phyloP scores from a whole-genome alignment of 2,888 invertebrate species.

The Anthoptus insignis region DNA sequence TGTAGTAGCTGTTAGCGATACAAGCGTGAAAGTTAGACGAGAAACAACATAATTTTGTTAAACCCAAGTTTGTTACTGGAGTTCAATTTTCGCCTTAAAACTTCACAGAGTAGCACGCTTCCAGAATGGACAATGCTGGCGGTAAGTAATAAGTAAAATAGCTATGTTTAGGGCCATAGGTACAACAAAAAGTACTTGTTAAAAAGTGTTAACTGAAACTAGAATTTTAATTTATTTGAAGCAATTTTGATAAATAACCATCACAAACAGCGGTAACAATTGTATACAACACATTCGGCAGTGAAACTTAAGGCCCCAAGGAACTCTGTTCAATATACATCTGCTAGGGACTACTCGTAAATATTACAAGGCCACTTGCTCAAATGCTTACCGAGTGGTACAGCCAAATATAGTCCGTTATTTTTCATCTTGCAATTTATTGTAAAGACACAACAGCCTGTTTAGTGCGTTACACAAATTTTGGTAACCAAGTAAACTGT shows the following conservation, averaged over 20 bases:
- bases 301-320: neutral
- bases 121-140: conserved; percentile 5
- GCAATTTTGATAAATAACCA: neutral
- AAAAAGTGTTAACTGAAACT: neutral
- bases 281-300: neutral
- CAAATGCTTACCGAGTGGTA: too few relatives aligned
- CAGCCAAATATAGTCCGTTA: too few relatives aligned
- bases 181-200: too few relatives aligned
- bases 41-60: neutral
- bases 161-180: too few relatives aligned
- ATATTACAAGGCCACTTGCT: conserved; percentile 2
- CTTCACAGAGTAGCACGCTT: neutral
- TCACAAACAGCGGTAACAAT: neutral
- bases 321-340: neutral
- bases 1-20: conserved; percentile 4
- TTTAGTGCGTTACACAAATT: too few relatives aligned
- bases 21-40: conserved; percentile 11
- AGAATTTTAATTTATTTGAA: neutral
- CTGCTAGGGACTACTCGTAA: neutral
- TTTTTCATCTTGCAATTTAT: too few relatives aligned
- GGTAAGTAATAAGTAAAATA: neutral
- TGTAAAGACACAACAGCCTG: too few relatives aligned
- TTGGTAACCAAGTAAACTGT: too few relatives aligned
- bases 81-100: neutral
- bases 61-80: neutral